These are phyloP conservation scores for Paracentrotus lividus DNA, from an alignment of 53 echinoderm and acorn worm species.

Conservation along the genomic window DNA sequence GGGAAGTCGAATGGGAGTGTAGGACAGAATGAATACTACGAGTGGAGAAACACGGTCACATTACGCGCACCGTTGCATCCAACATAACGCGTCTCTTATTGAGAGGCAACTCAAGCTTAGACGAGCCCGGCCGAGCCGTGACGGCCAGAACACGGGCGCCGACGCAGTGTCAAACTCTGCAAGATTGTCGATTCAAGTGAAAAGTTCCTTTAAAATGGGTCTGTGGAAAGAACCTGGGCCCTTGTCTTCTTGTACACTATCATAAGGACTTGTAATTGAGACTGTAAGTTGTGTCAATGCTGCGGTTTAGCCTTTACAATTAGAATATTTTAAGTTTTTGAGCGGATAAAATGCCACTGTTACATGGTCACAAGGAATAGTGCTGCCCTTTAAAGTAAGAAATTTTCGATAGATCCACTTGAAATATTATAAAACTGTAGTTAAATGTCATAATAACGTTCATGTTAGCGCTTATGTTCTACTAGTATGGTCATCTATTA, in stretches of 20 bases:
- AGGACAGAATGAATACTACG: neutral
- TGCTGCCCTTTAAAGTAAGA: conserved; percentile 14
- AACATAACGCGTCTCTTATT: conserved; percentile 54
- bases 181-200: neutral
- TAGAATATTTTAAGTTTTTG: conserved; percentile 23
- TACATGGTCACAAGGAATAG: neutral
- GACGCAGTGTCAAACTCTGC: conserved; percentile 47
- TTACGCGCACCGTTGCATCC: conserved; percentile 53
- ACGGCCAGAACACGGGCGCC: conserved; percentile 62
- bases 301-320: conserved; percentile 37
- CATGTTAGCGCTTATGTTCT: neutral
- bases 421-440: conserved; percentile 16
- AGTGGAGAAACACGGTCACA: conserved; percentile 35
- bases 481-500: neutral
- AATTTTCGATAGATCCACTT: neutral
- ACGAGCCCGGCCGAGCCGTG: conserved; percentile 6
- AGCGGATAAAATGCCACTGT: conserved; percentile 16
- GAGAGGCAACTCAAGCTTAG: conserved; percentile 23
- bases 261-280: conserved; percentile 10
- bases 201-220: conserved; percentile 31
- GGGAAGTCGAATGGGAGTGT: conserved; percentile 46
- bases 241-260: conserved; percentile 24
- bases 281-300: conserved; percentile 25
- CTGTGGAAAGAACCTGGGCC: neutral
- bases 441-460: neutral